Evolutionary conservation across 2,113 vertebrate genomes (phyloP), one percentile per base, ranked within the genome.

Genomic region (Nansenia antarctica): DNA sequence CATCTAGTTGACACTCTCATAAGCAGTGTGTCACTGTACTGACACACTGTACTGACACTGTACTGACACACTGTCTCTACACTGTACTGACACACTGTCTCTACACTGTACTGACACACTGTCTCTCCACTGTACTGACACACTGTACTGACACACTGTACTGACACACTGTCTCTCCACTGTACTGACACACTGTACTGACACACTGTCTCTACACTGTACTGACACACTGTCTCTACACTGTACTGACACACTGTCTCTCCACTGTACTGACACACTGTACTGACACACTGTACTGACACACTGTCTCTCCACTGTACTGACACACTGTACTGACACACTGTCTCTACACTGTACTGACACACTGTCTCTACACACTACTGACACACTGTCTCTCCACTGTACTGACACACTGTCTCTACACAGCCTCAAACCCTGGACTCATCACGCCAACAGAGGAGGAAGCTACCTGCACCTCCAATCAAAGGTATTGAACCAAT

Each of bases 381-480:
- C 20, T 15, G n/a, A 26, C 5, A 27, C 5, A 69, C 37, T 5
- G n/a, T 71, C 11, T 71, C 11, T 86, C 0, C 39, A 53, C 22
- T n/a, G 12, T 49, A 54, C n/a, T 18, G 20, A 37, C 26, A 35
- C 57, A 60, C 29, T 53, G 30, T 26, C 24, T 12, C 69, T 32
- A 79, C 80, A 55, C 87, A 99, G 97, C 90, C 94, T 52, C 90
- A 94, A 47, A 98, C 95, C 68, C 92, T 98, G 82, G 92, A 95
- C 81, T 91, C 94, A 2, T 96, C 96, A 0, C 91, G 94, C 81
- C 95, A 96, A 79, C 91, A 92, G 81, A 94, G 96, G 74, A 89
- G 98, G 72, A 91, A 95, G 57, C 87, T 99, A 64, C 97, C 96
- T 27, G 95, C 96, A 31, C 95, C 95, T 0, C 98, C 98, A 0